Conservation (phyloP, 2,888 invertebrate species). For the Dynastes hyllus region DNA sequence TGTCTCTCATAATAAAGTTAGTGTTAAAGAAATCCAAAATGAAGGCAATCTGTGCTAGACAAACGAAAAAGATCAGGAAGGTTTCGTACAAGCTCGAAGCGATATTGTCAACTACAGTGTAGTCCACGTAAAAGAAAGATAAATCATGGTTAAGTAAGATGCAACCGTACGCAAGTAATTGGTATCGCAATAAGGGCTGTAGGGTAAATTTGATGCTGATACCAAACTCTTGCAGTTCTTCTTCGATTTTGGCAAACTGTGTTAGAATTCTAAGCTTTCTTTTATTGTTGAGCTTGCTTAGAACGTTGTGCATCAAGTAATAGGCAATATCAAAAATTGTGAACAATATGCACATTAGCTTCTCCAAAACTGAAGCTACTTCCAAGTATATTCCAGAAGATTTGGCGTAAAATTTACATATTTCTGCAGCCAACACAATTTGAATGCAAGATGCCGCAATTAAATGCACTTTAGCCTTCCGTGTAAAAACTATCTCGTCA, state of each 20-base stretch:
- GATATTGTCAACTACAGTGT: background rate
- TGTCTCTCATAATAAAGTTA: background rate
- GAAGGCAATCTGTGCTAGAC: background rate
- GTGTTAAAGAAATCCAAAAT: background rate
- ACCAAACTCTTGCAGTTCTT: background rate
- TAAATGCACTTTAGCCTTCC: background rate
- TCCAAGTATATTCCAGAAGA: background rate
- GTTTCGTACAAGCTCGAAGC: background rate
- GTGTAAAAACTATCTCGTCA: background rate
- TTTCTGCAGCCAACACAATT: too few species aligned
- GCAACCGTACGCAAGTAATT: background rate
- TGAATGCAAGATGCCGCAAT: background rate
- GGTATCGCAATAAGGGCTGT: background rate
- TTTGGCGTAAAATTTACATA: background rate
- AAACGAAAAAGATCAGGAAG: background rate
- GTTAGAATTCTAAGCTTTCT: background rate
- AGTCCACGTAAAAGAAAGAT: background rate
- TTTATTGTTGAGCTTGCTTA: background rate
- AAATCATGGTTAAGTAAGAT: background rate
- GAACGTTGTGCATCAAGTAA: background rate
- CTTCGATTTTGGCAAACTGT: background rate
- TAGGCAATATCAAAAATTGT: background rate
- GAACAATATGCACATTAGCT: background rate
- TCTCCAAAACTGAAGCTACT: background rate
- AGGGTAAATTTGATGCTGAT: background rate